Base-by-base conservation (phyloP, 2,113 vertebrate species). In the Serilophus lunatus region DNA sequence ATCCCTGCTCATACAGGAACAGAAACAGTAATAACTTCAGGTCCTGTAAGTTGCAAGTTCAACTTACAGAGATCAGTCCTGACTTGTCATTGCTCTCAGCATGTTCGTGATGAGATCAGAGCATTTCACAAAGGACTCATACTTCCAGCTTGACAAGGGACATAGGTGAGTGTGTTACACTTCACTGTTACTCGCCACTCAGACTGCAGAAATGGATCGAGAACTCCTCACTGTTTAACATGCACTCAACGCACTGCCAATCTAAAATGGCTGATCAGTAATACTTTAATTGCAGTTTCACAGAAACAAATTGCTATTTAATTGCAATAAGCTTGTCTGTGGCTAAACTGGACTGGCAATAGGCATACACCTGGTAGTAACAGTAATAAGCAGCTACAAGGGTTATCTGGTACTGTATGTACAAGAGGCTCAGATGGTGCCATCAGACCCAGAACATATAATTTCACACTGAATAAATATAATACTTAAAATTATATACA, bases 271-370 rank as follows among this genome's bases (percentile, higher is more conserved):
- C 97, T 98, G 98, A 98, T 98, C 97, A 74, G 97, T 98, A 98
- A 98, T 98, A 97, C 97, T 97, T 98, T 98, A 98, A 98, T 98
- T 98, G 98, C 97, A 98, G 98, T 98, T 98, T 98, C 98, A 98
- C 97, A 97, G 98, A 98, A 98, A 98, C 98, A 98, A 98, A 98
- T 98, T 98, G 98, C 98, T 97, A 88, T 98, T 98, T 98, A 98
- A 98, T 98, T 98, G 96, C 97, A 98, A 95, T 97, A 97, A 98
- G 97, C 97, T 97, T 96, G 98, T 97, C 96, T 96, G 98, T 94
- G 97, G 97, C 97, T 98, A 97, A 96, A 96, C 95, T 92, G 97
- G 96, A 97, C 98, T 97, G 93, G 98, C 97, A 97, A 95, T 91
- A 96, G 96, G 91, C 88, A 63, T 87, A 90, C 92, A 96, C 96